These are phyloP conservation scores for Achlya flavicornis DNA, from an alignment of 2,888 invertebrate species.

Conservation along the genomic window DNA sequence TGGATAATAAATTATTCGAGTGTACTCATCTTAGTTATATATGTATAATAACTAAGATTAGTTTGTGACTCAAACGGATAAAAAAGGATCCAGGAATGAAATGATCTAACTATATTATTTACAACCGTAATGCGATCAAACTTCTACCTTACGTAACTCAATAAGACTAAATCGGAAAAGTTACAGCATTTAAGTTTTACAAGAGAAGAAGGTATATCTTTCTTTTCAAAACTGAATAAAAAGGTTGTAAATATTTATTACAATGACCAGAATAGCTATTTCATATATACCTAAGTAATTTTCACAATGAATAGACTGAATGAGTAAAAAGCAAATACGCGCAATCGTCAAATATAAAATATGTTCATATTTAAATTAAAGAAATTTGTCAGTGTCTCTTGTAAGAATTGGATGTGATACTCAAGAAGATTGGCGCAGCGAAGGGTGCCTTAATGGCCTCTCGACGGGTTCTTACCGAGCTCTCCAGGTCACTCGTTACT, in stretches of 20 bases:
- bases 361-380: constrained; percentile 38
- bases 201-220: constrained; percentile 27
- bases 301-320: not conserved
- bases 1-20: not conserved
- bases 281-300: not conserved
- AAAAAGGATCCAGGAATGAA: not conserved
- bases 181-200: constrained; percentile 33
- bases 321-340: not conserved
- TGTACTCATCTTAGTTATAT: no score
- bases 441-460: constrained; percentile 80
- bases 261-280: not conserved
- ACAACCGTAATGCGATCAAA: constrained; percentile 25
- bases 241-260: not conserved
- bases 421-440: constrained; percentile 77
- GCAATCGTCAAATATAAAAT: not conserved
- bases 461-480: constrained; percentile 69
- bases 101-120: constrained; percentile 21
- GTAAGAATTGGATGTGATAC: constrained; percentile 72
- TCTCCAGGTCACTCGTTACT: constrained; percentile 82
- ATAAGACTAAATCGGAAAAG: constrained; percentile 38
- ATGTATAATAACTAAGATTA: no score
- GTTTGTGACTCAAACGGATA: no score
- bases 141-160: constrained; percentile 31
- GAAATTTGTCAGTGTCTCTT: constrained; percentile 54
- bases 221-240: not conserved